Evolutionary conservation across 2,113 vertebrate species (phyloP).

Genomic region (Pseudorectes ferrugineus): DNA sequence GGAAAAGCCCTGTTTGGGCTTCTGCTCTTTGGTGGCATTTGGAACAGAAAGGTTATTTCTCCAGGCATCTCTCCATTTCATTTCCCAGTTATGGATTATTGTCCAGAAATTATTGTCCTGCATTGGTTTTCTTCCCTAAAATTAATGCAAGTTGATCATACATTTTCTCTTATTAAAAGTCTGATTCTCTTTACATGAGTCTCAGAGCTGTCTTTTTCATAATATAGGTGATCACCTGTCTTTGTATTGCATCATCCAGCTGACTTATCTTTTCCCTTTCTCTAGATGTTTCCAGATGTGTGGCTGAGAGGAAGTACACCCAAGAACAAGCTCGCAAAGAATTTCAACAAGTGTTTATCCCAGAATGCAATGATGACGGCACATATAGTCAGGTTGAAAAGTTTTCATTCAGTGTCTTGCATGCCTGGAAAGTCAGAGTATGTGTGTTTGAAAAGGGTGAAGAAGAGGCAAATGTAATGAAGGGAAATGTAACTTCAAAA

Average conservation of each 20-base stretch:
- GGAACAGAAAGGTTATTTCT: not conserved
- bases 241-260: not conserved
- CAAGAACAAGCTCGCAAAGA: constrained; percentile 96
- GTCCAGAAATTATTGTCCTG: not conserved
- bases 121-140: not conserved
- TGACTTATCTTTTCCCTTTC: not conserved
- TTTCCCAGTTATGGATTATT: not conserved
- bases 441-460: not conserved
- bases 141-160: accelerated
- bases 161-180: not conserved
- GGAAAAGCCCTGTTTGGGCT: not conserved
- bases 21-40: not conserved
- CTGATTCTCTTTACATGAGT: accelerated
- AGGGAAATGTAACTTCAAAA: not conserved
- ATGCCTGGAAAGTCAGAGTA: not conserved
- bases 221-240: not conserved
- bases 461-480: not conserved
- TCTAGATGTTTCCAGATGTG: constrained; percentile 93
- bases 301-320: constrained; percentile 95
- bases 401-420: not conserved
- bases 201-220: not conserved
- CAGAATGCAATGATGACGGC: constrained; percentile 92
- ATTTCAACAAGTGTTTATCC: constrained; percentile 94
- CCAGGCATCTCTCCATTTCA: not conserved
- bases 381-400: constrained; percentile 90